Conservation (phyloP, 1,140 invertebrate genomes). For the Leptonema lineaticorne region DNA sequence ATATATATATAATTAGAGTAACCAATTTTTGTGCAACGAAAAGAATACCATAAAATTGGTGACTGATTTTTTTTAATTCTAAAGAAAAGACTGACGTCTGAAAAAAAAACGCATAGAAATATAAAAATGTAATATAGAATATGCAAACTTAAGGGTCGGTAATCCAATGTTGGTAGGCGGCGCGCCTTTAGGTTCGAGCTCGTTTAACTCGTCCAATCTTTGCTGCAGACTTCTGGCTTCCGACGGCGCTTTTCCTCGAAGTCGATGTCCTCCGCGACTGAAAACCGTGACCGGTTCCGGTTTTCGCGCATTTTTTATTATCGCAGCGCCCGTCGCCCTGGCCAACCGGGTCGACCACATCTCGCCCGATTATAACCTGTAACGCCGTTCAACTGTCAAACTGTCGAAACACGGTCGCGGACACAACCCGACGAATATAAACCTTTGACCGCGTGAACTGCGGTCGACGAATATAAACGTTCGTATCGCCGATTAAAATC, state of each 20-base stretch:
- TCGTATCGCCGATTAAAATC: too few species aligned
- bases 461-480: too few species aligned
- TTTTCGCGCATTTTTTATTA: background rate
- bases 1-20: too few species aligned
- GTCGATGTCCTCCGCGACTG: constrained; percentile 40
- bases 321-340: background rate
- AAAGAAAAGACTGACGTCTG: too few species aligned
- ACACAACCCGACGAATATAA: too few species aligned
- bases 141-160: constrained; percentile 39
- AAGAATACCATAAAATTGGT: too few species aligned
- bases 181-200: constrained; percentile 54
- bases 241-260: constrained; percentile 55
- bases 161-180: constrained; percentile 53
- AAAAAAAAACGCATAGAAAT: background rate
- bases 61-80: too few species aligned
- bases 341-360: background rate
- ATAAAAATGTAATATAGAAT: background rate
- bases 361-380: background rate
- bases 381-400: background rate
- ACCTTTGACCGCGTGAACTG: too few species aligned
- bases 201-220: constrained; percentile 62
- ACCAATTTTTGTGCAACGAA: too few species aligned
- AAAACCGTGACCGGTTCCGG: constrained; percentile 30
- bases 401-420: too few species aligned
- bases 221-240: constrained; percentile 64